phyloP scores from a whole-genome alignment of 2,888 invertebrate species.

The Sericinus montela region DNA sequence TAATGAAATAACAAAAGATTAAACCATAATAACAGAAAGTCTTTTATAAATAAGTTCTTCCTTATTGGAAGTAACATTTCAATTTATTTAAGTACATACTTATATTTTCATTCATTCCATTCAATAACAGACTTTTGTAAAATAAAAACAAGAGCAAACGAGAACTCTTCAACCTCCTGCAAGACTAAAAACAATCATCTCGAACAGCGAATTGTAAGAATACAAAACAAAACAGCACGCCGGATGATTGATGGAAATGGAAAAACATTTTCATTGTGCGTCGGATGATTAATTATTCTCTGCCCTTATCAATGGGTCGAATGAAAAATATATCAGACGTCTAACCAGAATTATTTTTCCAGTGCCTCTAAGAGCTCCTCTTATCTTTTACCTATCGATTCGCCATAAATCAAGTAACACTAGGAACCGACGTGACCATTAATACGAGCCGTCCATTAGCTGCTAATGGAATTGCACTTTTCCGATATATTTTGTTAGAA shows the following conservation, averaged over 20 bases:
- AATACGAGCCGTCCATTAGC: conserved; percentile 13
- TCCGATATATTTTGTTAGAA: background rate
- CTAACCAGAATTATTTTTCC: conserved; percentile 12
- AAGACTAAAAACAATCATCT: conserved; percentile 4
- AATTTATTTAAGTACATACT: background rate
- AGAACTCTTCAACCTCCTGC: too few species aligned
- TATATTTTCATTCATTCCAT: background rate
- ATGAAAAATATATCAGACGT: conserved; percentile 24
- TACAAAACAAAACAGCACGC: conserved; percentile 6
- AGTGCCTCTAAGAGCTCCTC: background rate
- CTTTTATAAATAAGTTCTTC: too few species aligned
- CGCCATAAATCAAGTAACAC: conserved; percentile 12
- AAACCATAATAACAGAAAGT: too few species aligned
- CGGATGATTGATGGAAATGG: conserved; percentile 29
- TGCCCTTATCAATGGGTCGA: conserved; percentile 22
- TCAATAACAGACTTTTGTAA: background rate
- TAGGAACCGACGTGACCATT: background rate
- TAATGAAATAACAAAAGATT: too few species aligned
- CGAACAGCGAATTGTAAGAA: background rate
- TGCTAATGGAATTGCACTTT: conserved; percentile 14
- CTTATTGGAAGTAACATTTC: background rate
- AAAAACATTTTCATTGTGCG: conserved; percentile 22
- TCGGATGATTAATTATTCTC: conserved; percentile 21
- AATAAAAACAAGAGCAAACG: background rate
- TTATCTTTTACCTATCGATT: conserved; percentile 2